Evolutionary conservation across 2,113 vertebrate species (phyloP).

Genomic region (Platysternon megacephalum): DNA sequence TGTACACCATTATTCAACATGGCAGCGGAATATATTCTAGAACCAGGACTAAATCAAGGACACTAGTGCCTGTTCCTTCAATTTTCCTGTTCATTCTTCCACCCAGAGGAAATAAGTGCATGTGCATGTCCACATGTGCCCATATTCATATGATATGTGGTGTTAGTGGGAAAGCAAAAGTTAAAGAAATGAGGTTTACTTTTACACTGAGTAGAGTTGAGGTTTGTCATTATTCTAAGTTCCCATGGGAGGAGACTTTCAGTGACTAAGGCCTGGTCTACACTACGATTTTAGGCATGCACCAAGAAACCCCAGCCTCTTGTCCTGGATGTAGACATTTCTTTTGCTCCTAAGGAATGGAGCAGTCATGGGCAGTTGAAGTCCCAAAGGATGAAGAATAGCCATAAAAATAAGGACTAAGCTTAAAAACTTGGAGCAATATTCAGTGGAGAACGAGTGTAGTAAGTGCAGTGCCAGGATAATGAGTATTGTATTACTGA

Average conservation of each 20-base stretch:
- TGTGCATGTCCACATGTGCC: neutral
- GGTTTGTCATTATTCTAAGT: neutral
- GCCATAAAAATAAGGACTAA: slow-evolving; percentile 38
- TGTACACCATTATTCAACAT: neutral
- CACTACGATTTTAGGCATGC: neutral
- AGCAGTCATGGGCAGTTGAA: neutral
- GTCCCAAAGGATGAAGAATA: neutral
- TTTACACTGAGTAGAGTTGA: neutral
- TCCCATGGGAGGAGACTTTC: neutral
- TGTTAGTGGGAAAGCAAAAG: neutral
- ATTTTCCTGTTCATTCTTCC: neutral
- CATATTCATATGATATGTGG: neutral
- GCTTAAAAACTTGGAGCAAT: slow-evolving; percentile 10
- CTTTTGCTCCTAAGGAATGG: neutral
- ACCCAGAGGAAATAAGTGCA: neutral
- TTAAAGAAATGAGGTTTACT: neutral
- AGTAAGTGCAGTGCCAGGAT: neutral
- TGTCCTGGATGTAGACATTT: neutral
- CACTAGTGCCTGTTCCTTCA: neutral
- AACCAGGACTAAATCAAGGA: neutral
- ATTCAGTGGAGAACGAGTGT: neutral
- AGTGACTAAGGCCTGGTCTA: too few relatives aligned
- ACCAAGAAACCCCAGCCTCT: neutral
- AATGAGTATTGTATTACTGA: neutral
- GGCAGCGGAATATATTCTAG: neutral